Evolutionary conservation across 2,888 invertebrate species (phyloP).

Genomic region (Tinea trinotella): DNA sequence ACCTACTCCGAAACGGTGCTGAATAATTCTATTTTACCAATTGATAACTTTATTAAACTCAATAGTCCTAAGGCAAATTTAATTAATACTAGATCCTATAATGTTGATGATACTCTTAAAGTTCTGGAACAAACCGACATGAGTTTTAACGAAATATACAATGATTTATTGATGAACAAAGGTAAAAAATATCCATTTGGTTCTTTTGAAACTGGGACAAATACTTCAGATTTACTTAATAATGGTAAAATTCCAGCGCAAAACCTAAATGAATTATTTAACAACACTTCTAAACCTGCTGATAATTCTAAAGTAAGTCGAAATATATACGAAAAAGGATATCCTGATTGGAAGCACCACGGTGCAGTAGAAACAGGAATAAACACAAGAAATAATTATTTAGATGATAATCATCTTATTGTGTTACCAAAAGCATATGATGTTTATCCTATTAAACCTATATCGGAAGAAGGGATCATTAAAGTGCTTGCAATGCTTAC

Average conservation of each 20-base stretch:
- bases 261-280: neutral
- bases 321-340: constrained; percentile 38
- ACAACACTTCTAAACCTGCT: neutral
- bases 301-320: constrained; percentile 25
- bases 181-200: neutral
- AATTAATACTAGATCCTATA: neutral
- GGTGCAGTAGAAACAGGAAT: constrained; percentile 24
- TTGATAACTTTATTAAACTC: neutral
- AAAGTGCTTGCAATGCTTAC: constrained; percentile 55
- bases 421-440: constrained; percentile 35
- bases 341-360: constrained; percentile 40
- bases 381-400: constrained; percentile 8
- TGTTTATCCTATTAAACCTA: constrained; percentile 28
- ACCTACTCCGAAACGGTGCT: neutral
- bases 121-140: neutral
- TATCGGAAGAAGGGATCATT: constrained; percentile 48
- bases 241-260: neutral
- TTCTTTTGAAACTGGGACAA: neutral
- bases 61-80: neutral
- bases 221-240: neutral
- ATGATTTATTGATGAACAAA: neutral
- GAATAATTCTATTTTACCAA: neutral
- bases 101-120: neutral
- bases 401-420: constrained; percentile 32
- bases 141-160: neutral